phyloP scores from a whole-genome alignment of 2,888 invertebrate genomes.

The Caenorhabditis auriculariae region DNA sequence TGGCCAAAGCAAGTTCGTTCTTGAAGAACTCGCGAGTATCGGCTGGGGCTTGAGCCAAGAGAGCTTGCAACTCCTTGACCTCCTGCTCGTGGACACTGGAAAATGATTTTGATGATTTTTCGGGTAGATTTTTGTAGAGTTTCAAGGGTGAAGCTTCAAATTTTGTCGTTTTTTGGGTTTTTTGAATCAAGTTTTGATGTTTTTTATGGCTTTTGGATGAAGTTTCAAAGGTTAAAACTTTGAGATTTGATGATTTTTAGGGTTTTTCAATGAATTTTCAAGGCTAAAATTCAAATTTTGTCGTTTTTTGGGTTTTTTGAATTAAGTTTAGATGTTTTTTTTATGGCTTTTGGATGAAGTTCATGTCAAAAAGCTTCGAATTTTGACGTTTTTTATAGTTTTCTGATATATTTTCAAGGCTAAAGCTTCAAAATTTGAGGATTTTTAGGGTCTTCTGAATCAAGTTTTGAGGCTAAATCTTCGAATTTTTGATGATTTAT shows the following conservation, averaged over 20 bases:
- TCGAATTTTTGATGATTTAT: too few species aligned
- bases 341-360: too few species aligned
- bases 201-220: not conserved
- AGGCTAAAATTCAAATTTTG: not conserved
- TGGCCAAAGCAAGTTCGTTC: slow-evolving; percentile 68
- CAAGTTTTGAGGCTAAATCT: too few species aligned
- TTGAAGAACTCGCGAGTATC: slow-evolving; percentile 67
- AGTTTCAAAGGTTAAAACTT: not conserved
- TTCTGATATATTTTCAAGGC: too few species aligned
- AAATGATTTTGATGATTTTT: not conserved
- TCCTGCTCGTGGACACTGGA: slow-evolving; percentile 62
- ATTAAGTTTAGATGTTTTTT: not conserved
- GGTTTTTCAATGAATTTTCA: too few species aligned
- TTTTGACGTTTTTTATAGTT: too few species aligned
- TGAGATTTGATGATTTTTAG: too few species aligned
- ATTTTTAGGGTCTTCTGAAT: too few species aligned
- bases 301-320: not conserved
- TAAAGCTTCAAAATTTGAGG: too few species aligned
- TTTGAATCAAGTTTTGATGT: too few species aligned
- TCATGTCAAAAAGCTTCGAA: too few species aligned
- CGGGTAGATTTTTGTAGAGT: too few species aligned
- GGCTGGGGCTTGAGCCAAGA: slow-evolving; percentile 62
- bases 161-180: not conserved
- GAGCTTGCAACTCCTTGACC: slow-evolving; percentile 63
- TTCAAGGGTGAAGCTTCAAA: not conserved